Evolutionary conservation across 2,888 invertebrate genomes (phyloP), one percentile per base, ranked within the genome.

Genomic region (Oxytorus armatus): DNA sequence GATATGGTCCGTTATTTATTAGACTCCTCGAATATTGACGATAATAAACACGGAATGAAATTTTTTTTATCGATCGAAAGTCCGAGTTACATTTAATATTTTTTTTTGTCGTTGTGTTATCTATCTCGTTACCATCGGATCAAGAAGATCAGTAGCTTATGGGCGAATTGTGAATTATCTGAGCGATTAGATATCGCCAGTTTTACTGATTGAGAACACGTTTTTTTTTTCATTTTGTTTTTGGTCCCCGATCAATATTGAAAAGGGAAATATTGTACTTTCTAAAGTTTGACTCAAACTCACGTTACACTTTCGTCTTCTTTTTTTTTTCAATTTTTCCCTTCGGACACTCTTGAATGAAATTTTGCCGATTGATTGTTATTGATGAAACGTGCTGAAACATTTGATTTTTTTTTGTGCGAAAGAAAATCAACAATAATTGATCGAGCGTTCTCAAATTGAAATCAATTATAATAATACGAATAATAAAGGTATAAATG

Each of bases 1-100:
- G 63, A 63, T 21, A 73, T 63, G 53, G 63, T 69, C 49, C 47
- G 69, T 79, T 69, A 68, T 79, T 74, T 51, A 65, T 75, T 75
- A 70, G 44, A 47, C 59, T 59, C 18, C 44, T 66, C 70, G 57
- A 70, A 70, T 10, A 75, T 29, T 42, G 51, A 23, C 51, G 70
- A 75, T 72, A 65, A 66, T 51, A 18, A 69, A 51, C 18, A 44
- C 18, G 29, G 18, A 44, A 65, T 61, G 39, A 18, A 55, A 23
- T 59, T 57, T 51, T 59, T 59, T 63, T 65, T 66, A 65, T 57
- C 42, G 51, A 70, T 14, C 36, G 29, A 59, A 73, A 36, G 57
- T 42, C 59, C 42, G 39, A 11, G 63, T 44, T 39, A 69, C 33
- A 63, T 7, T 29, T 55, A 49, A 5, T 36, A 10, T 23, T 61